These are phyloP conservation scores for Ispidina lecontei DNA, from an alignment of 2,797 vertebrate species.

Conservation along the genomic window DNA sequence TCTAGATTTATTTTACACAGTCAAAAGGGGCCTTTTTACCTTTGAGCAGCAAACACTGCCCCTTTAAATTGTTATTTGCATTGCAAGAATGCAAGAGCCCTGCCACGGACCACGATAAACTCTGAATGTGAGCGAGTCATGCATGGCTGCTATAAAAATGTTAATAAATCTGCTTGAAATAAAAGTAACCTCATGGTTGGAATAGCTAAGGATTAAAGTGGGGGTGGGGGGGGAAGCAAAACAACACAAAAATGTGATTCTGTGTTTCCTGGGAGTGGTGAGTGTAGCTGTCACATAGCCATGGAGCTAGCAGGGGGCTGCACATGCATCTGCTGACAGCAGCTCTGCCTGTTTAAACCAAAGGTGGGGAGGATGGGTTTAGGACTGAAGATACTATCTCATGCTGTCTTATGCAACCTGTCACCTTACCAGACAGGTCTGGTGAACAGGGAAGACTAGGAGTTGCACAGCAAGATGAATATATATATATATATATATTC, in stretches of 20 bases:
- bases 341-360: neutral
- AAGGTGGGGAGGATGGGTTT: neutral
- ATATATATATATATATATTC: neutral
- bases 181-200: neutral
- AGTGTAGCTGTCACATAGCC: neutral
- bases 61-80: neutral
- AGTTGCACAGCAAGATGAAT: neutral
- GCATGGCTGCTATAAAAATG: neutral
- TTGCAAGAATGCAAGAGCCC: neutral
- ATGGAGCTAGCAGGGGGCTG: neutral
- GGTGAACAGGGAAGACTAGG: neutral
- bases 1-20: neutral
- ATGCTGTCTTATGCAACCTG: neutral
- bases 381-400: neutral
- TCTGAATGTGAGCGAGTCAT: neutral
- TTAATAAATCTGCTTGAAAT: neutral
- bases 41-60: neutral
- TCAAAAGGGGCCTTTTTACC: neutral
- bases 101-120: neutral
- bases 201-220: neutral
- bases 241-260: neutral
- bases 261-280: neutral
- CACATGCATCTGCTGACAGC: neutral
- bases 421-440: neutral
- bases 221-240: neutral